Conservation (phyloP, 1,140 invertebrate species). For the Helicorthomorpha holstii region DNA sequence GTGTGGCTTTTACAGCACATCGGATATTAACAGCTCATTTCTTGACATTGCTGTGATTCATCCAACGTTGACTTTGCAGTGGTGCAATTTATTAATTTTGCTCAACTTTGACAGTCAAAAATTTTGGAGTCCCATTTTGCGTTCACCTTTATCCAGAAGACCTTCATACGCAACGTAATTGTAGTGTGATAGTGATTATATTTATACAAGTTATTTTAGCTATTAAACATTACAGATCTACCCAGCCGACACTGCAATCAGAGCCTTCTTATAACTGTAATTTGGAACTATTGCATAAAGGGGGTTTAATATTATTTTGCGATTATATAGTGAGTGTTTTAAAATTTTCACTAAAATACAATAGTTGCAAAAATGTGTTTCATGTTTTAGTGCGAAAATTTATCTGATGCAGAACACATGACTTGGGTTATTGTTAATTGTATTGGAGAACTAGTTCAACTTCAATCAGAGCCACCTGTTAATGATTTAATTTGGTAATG, state of each 20-base stretch:
- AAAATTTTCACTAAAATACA: too few species aligned
- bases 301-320: conserved; percentile 43
- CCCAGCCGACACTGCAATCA: neutral
- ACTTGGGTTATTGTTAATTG: conserved; percentile 60
- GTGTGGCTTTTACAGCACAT: conserved; percentile 20
- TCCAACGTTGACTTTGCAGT: conserved; percentile 45
- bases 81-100: conserved; percentile 49
- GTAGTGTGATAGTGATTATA: neutral
- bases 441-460: conserved; percentile 43
- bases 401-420: conserved; percentile 49
- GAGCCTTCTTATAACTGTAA: conserved; percentile 21
- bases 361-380: too few species aligned
- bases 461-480: conserved; percentile 41
- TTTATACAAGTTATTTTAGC: neutral
- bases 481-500: conserved; percentile 36
- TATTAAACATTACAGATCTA: neutral
- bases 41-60: conserved; percentile 29
- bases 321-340: conserved; percentile 42
- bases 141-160: conserved; percentile 15
- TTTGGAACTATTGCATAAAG: conserved; percentile 35
- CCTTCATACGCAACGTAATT: neutral
- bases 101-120: conserved; percentile 40
- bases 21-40: conserved; percentile 37
- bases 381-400: conserved; percentile 37
- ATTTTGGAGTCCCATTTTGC: conserved; percentile 42